Conservation (phyloP, 2,113 vertebrate species). For the Tylochromis polylepis region DNA sequence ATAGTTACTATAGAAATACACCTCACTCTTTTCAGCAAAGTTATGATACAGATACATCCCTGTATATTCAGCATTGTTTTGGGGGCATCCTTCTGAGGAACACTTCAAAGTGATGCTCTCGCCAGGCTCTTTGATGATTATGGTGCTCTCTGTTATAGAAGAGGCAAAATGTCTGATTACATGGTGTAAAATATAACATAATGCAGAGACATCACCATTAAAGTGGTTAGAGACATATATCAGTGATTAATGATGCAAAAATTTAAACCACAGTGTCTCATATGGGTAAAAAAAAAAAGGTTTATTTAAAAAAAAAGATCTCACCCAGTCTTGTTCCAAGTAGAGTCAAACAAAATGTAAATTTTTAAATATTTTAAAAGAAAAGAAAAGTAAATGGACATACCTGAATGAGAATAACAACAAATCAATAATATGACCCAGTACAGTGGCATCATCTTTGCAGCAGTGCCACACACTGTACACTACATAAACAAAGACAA, state of each 20-base stretch:
- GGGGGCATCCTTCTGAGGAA: neutral
- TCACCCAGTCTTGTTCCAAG: neutral
- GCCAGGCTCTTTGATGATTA: neutral
- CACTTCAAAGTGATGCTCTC: conserved; percentile 7
- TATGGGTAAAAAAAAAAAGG: neutral
- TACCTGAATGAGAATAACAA: conserved; percentile 12
- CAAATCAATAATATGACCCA: neutral
- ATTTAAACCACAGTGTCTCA: accelerated
- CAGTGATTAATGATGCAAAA: neutral
- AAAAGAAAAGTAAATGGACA: neutral
- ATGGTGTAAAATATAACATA: neutral
- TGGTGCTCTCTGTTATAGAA: neutral
- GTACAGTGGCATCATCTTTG: neutral
- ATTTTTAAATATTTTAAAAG: neutral
- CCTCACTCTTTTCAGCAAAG: accelerated
- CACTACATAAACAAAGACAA: neutral
- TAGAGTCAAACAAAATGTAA: neutral
- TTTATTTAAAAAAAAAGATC: neutral
- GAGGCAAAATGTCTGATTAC: neutral
- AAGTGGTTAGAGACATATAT: neutral
- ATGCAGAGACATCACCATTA: neutral
- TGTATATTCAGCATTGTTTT: accelerated
- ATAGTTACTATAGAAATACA: neutral
- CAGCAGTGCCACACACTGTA: neutral
- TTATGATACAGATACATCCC: conserved; percentile 30